phyloP scores from a whole-genome alignment of 2,888 invertebrate species.

The Dromius quadrimaculatus region DNA sequence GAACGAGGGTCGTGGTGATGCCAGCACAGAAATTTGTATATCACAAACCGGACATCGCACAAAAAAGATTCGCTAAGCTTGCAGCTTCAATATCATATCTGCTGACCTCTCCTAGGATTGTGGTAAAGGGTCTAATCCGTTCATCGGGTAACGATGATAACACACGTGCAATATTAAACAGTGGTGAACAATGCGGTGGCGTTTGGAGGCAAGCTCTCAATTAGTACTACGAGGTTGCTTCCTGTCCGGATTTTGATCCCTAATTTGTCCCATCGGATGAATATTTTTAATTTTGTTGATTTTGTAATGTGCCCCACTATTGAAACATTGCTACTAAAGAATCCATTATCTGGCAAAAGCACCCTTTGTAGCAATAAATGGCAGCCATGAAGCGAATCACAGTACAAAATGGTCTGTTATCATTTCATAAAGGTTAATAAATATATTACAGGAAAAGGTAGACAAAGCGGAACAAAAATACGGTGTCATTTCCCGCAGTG shows the following conservation, averaged over 20 bases:
- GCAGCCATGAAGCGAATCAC: slow-evolving; percentile 19
- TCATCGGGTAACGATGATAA: slow-evolving; percentile 42
- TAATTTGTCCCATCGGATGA: slow-evolving; percentile 5
- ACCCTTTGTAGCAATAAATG: neutral
- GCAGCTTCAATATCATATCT: slow-evolving; percentile 42
- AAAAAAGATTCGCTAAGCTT: slow-evolving; percentile 40
- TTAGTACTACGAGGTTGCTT: slow-evolving; percentile 18
- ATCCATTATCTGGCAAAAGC: too few relatives aligned
- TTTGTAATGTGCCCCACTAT: too few relatives aligned
- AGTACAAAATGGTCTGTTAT: slow-evolving; percentile 32
- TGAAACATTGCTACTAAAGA: too few relatives aligned
- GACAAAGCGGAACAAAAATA: slow-evolving; percentile 50
- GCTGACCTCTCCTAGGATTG: slow-evolving; percentile 24
- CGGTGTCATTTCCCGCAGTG: slow-evolving; percentile 47
- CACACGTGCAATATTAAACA: slow-evolving; percentile 45
- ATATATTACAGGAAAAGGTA: slow-evolving; percentile 39
- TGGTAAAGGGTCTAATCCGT: slow-evolving; percentile 38
- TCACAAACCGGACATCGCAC: neutral
- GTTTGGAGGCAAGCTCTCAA: slow-evolving; percentile 27
- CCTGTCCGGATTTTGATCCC: slow-evolving; percentile 9
- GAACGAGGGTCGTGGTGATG: slow-evolving; percentile 40
- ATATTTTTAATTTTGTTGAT: too few relatives aligned
- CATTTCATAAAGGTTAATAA: slow-evolving; percentile 45
- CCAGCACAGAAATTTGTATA: slow-evolving; percentile 36
- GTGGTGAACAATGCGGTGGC: slow-evolving; percentile 8